Evolutionary conservation across 1,140 invertebrate species (phyloP).

Genomic region (Drosophila subpulchrella): DNA sequence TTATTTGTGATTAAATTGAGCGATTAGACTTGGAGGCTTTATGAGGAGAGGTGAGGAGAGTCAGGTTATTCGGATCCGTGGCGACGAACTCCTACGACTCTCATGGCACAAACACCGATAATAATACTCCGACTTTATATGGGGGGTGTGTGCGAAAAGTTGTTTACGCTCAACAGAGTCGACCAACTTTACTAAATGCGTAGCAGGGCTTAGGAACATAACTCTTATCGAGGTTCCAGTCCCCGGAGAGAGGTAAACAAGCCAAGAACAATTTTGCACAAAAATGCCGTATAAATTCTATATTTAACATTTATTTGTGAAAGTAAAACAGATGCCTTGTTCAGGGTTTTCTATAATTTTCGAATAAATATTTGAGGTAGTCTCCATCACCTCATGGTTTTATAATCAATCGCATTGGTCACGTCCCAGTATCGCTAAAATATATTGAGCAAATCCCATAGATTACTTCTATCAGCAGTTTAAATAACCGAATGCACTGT

Average conservation of each 20-base stretch:
- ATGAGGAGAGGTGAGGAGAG: background rate
- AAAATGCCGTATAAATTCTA: slow-evolving; percentile 15
- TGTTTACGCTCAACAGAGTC: slow-evolving; percentile 27
- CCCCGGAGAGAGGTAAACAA: slow-evolving; percentile 19
- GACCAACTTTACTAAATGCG: slow-evolving; percentile 44
- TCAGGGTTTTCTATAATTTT: slow-evolving; percentile 7
- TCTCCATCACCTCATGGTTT: slow-evolving; percentile 18
- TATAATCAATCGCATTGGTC: slow-evolving; percentile 17
- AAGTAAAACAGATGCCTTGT: slow-evolving; percentile 25
- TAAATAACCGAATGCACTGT: slow-evolving; percentile 5
- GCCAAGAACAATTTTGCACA: slow-evolving; percentile 14
- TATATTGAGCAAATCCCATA: slow-evolving; percentile 25
- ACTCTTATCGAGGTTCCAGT: slow-evolving; percentile 31
- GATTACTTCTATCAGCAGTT: slow-evolving; percentile 31
- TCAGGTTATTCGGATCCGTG: slow-evolving; percentile 18
- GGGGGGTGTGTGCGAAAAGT: slow-evolving; percentile 25
- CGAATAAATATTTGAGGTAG: slow-evolving; percentile 28
- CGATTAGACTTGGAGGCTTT: slow-evolving; percentile 34
- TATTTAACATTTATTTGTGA: slow-evolving; percentile 21
- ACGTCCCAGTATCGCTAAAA: background rate
- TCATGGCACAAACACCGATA: slow-evolving; percentile 8
- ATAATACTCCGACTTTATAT: slow-evolving; percentile 2
- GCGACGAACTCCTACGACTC: slow-evolving; percentile 45
- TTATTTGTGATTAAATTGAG: slow-evolving; percentile 43
- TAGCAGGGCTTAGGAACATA: slow-evolving; percentile 43